Conservation (phyloP, 2,797 vertebrate genomes). For the Enteromius fasciolatus region DNA sequence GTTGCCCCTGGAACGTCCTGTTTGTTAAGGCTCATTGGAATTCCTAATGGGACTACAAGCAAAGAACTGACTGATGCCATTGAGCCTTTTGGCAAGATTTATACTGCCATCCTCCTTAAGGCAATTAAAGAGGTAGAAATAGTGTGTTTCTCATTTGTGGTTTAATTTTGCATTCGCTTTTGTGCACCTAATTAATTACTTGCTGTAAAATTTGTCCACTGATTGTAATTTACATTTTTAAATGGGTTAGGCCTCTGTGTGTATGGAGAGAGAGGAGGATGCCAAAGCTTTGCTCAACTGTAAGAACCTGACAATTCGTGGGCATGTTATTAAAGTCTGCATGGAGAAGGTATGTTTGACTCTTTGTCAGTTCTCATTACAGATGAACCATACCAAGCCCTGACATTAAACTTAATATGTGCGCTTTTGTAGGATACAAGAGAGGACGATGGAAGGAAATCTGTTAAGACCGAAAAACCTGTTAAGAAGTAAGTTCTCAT, state of each 20-base stretch:
- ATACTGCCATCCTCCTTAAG: constrained; percentile 77
- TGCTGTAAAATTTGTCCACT: background rate
- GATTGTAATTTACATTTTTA: background rate
- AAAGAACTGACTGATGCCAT: constrained; percentile 77
- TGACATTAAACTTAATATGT: background rate
- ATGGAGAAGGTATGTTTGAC: constrained; percentile 61
- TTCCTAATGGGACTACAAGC: constrained; percentile 68
- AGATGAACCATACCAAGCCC: background rate
- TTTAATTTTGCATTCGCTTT: background rate
- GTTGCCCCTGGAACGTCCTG: constrained; percentile 50
- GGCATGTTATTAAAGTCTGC: constrained; percentile 70
- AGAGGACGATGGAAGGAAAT: background rate
- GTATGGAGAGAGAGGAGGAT: constrained; percentile 83
- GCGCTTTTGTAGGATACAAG: constrained; percentile 32
- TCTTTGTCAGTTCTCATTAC: background rate
- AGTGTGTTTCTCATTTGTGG: background rate
- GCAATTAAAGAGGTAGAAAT: constrained; percentile 64
- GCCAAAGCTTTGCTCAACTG: constrained; percentile 76
- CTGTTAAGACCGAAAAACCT: constrained; percentile 38
- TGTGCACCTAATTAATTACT: background rate
- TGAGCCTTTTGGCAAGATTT: constrained; percentile 84
- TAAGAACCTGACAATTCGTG: constrained; percentile 72
- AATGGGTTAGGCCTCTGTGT: constrained; percentile 79
- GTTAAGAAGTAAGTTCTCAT: constrained; percentile 56
- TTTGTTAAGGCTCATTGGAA: constrained; percentile 53